phyloP scores from a whole-genome alignment of 2,113 vertebrate species.

The Emydocephalus ijimae region DNA sequence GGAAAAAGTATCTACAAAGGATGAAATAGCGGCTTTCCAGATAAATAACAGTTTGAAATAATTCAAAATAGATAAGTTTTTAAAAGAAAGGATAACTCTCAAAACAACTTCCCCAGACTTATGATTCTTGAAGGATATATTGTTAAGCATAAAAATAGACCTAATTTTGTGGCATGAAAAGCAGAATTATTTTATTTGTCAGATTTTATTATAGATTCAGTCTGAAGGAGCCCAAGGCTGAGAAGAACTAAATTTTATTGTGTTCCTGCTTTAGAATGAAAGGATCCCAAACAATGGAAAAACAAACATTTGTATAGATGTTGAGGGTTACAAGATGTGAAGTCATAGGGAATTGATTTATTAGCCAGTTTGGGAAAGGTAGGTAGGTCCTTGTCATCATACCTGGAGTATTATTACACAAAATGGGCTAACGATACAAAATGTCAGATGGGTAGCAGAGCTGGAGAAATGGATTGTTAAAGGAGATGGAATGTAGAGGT shows the following conservation, averaged over 20 bases:
- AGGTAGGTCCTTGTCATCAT: background rate
- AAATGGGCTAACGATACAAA: background rate
- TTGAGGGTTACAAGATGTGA: background rate
- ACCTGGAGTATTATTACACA: background rate
- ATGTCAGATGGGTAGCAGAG: background rate
- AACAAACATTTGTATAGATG: background rate
- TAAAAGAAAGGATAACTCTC: background rate
- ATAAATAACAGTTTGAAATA: constrained; percentile 6
- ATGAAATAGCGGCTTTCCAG: constrained; percentile 2
- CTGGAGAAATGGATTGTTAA: background rate
- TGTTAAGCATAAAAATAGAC: background rate
- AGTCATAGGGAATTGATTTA: background rate
- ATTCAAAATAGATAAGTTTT: constrained; percentile 29
- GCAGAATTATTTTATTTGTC: background rate
- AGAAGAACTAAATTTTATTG: background rate
- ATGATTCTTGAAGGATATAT: fast-evolving
- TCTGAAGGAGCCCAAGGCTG: background rate
- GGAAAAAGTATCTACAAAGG: background rate
- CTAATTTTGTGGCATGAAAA: background rate
- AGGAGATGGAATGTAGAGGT: background rate
- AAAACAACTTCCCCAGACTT: background rate
- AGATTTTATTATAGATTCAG: background rate
- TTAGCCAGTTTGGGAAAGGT: background rate
- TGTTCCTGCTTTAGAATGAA: background rate
- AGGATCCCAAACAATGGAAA: background rate